Percentiles rank a stretch among this genome's conserved stretches.
phyloP scores from a whole-genome alignment of 2,797 vertebrate species.

The Bradypus variegatus region DNA sequence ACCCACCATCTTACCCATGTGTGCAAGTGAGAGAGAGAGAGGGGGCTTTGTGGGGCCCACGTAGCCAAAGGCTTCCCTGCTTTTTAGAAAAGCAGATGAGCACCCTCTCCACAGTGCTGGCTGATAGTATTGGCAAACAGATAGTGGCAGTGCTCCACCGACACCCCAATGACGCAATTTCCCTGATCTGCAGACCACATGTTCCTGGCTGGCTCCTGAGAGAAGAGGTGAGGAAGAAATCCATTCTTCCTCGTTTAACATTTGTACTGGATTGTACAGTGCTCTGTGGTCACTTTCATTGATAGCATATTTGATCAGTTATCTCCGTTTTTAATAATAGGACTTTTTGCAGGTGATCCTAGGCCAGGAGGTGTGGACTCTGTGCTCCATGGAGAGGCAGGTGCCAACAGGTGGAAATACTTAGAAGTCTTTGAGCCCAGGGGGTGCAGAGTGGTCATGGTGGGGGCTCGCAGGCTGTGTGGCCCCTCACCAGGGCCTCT shows the following conservation, averaged over 20 bases:
- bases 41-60: not conserved
- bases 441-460: no score
- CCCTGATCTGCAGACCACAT: fast-evolving
- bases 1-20: not conserved
- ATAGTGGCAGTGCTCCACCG: fast-evolving
- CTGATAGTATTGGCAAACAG: no score
- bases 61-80: not conserved
- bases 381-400: not conserved
- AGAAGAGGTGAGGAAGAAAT: not conserved
- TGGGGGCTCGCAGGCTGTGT: not conserved
- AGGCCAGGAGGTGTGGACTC: not conserved
- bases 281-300: not conserved
- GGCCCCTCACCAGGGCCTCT: not conserved
- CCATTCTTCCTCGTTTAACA: not conserved
- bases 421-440: not conserved
- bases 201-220: not conserved
- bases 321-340: not conserved
- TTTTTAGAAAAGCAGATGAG: not conserved
- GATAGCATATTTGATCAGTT: not conserved
- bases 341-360: not conserved
- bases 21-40: not conserved
- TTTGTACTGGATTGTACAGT: not conserved
- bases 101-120: no score
- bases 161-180: not conserved
- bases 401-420: not conserved